Base-by-base conservation (phyloP, 2,888 invertebrate species). In the Mactromeris polynyma region DNA sequence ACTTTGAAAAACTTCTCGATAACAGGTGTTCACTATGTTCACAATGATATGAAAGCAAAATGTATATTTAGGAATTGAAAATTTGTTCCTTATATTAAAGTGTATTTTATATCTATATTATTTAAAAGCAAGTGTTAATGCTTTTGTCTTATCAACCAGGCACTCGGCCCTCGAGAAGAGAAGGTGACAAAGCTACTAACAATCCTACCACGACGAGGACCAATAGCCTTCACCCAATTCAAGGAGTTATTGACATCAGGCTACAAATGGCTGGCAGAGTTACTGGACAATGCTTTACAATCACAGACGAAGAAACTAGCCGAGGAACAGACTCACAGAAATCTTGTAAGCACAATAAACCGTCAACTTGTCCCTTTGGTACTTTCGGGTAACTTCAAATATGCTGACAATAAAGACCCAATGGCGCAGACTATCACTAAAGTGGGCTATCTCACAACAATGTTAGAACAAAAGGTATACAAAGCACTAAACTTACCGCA, bases 181-280 rank as follows among this genome's bases (percentile, higher is more conserved):
- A 90, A 87, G 69, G 90, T 83, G 17, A 54, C 88, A 11, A 86
- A 85, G n/a, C 33, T 90, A 33, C 31, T 90, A 19, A 84, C 84
- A 42, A 84, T 88, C 3, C 58, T 90, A 38, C 88, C 86, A 31
- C 42, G 86, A 42, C 73, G 90, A 73, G 90, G 90, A n/a, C 90
- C 90, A 33, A 58, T 69, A n/a, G 86, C 86, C 21, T 90, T 87
- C 58, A 58, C 86, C 21, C 51, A 40, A 7, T 90, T 90, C 58
- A 81, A 82, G 19, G 85, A 79, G 31, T 78, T 83, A 31, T 42
- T 90, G 19, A 40, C 31, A 17, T 78, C 84, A 33, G 88, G 88
- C 21, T 86, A 90, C 38, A 46, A 81, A 21, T 90, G 90, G 90
- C 83, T 90, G 9, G 90, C 84, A 2, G 73, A 82, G 31, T 58